A percentile compares a stretch with the other conserved stretches of the same genome.
phyloP scores from a whole-genome alignment of 2,797 vertebrate species.

The Tangara arthus region DNA sequence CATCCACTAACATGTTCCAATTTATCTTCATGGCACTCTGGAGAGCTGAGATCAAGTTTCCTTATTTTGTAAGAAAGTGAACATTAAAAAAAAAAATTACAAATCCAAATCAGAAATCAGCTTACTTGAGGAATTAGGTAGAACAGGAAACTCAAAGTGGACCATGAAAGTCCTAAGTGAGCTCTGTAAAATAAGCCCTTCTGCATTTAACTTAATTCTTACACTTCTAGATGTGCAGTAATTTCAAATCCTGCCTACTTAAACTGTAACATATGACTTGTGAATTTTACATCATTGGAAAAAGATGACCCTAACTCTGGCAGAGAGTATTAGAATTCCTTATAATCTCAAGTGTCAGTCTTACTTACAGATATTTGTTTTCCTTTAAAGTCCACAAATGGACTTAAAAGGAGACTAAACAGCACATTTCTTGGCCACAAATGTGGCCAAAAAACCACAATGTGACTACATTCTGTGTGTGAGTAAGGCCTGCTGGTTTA shows the following conservation, averaged over 20 bases:
- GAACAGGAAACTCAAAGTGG: neutral
- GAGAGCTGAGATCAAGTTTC: neutral
- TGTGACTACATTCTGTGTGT: neutral
- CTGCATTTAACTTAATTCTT: neutral
- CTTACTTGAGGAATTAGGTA: neutral
- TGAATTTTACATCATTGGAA: neutral
- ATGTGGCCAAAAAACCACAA: neutral
- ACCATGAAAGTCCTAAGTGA: neutral
- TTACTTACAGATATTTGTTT: neutral
- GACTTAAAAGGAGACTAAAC: neutral
- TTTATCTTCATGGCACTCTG: neutral
- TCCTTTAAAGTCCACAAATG: neutral
- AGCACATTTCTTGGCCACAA: neutral
- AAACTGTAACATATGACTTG: neutral
- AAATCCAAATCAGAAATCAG: neutral
- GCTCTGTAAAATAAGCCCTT: neutral
- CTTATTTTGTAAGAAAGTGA: neutral
- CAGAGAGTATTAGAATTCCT: neutral
- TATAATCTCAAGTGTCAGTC: neutral
- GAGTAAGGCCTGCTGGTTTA: neutral
- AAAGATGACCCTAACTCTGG: neutral
- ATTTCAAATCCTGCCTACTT: neutral
- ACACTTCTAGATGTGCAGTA: neutral
- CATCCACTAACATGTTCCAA: neutral
- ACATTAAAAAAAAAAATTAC: neutral